A percentile compares a stretch with the other conserved stretches of the same genome.
Evolutionary conservation across 2,797 vertebrate genomes (phyloP).

Genomic region (Diplodus puntazzo): DNA sequence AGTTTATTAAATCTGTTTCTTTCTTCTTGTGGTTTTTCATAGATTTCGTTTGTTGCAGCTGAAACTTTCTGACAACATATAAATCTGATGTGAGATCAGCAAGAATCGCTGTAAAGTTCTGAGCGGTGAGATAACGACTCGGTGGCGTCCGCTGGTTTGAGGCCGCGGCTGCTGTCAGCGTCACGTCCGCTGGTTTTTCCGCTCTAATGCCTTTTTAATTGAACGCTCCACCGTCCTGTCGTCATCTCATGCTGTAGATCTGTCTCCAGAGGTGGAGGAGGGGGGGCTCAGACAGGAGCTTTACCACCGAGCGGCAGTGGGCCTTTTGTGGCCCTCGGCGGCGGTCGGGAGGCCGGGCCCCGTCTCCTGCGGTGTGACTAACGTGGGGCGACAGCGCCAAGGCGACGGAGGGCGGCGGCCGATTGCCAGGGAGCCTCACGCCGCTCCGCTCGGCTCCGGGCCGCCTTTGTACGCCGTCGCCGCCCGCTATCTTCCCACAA

Average conservation of each 20-base stretch:
- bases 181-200: not conserved
- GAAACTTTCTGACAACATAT: not conserved
- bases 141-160: not conserved
- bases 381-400: conserved; percentile 81
- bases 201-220: conserved; percentile 66
- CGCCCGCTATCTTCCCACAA: conserved; percentile 79
- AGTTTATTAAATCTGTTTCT: not conserved
- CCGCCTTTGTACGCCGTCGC: conserved; percentile 67
- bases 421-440: conserved; percentile 65
- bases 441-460: conserved; percentile 63
- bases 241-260: conserved; percentile 31
- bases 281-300: conserved; percentile 15
- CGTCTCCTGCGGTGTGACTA: conserved; percentile 84
- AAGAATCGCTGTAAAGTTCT: no score
- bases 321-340: conserved; percentile 67
- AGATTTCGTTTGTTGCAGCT: not conserved
- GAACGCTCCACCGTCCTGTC: conserved; percentile 27
- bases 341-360: conserved; percentile 57
- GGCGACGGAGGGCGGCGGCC: conserved; percentile 60
- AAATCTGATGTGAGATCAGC: not conserved
- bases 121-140: not conserved
- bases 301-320: conserved; percentile 34
- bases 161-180: not conserved
- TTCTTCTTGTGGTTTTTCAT: no score
- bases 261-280: conserved; percentile 19